Evolutionary conservation across 2,888 invertebrate species (phyloP).

Genomic region (Galeruca laticollis): DNA sequence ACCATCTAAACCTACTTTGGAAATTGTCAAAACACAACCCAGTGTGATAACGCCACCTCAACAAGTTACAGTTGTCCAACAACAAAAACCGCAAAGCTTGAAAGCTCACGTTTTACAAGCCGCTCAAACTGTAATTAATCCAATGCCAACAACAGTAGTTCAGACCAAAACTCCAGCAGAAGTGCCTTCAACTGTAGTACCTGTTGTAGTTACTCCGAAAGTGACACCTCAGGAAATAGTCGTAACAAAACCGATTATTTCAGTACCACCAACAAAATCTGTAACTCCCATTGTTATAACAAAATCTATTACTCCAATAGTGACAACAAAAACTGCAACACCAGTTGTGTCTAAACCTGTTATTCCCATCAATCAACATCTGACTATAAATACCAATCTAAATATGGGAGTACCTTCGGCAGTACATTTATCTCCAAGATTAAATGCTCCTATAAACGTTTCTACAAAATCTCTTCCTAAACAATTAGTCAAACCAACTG

Average conservation of each 20-base stretch:
- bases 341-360: conserved; percentile 43
- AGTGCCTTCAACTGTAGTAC: too few relatives aligned
- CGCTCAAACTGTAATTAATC: conserved; percentile 61
- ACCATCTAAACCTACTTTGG: conserved; percentile 10
- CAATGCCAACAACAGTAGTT: conserved; percentile 39
- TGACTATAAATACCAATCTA: conserved; percentile 61
- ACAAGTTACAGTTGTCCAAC: conserved; percentile 49
- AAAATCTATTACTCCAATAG: conserved; percentile 38
- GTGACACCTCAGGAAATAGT: conserved; percentile 21
- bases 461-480: conserved; percentile 51
- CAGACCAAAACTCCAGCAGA: conserved; percentile 29
- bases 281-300: conserved; percentile 32
- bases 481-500: conserved; percentile 51
- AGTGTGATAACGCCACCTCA: conserved; percentile 50
- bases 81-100: conserved; percentile 70
- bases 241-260: conserved; percentile 39
- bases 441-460: conserved; percentile 47
- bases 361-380: conserved; percentile 59
- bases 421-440: conserved; percentile 60
- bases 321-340: conserved; percentile 31
- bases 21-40: conserved; percentile 40
- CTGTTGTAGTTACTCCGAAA: conserved; percentile 23
- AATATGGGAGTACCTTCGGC: conserved; percentile 54
- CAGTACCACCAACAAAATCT: conserved; percentile 32
- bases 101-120: conserved; percentile 74